Evolutionary conservation across 2,797 vertebrate genomes (phyloP), one percentile per base, ranked within the genome.

Genomic region (Sarcophilus harrisii): DNA sequence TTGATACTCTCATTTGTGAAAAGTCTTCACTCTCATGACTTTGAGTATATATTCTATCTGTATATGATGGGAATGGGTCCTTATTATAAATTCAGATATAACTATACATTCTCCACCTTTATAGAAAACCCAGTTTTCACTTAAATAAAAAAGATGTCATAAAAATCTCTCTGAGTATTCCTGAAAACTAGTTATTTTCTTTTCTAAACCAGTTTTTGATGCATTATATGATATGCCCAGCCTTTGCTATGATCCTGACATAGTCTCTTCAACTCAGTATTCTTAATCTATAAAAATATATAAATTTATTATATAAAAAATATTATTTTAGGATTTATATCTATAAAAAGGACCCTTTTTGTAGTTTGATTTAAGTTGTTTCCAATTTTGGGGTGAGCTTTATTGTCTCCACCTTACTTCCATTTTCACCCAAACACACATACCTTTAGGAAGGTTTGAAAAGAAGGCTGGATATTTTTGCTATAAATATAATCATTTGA

Each of bases 321-420:
- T 0, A 5, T 90, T 93, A 62, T 62, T 90, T 96, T n/a, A 21
- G 45, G 90, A 58, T 58, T 93, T 91, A 94, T 55, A 62, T 38
- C 92, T 91, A 54, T 90, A 92, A 97, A 96, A 91, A 94, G 55
- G 59, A 90, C 94, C 62, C 52, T 94, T 30, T 96, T 90, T 90
- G 8, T 92, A 32, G 90, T 92, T 54, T 96, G 58, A 95, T 87
- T 87, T 87, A 81, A 81, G 18, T 49, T 38, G 91, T 87, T 96
- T 95, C n/a, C 14, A 91, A 5, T 24, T 93, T 91, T 94, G 91
- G 54, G 73, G 45, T 55, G 90, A 3, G 52, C 66, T 73, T 16
- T 91, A n/a, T 18, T 92, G 27, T 94, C 29, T 58, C 11, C 66
- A 73, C 21, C 29, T 21, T 27, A 45, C 21, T 18, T 81, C 6